Conservation (phyloP, 2,797 vertebrate genomes). For the Macroramphosus scolopax region DNA sequence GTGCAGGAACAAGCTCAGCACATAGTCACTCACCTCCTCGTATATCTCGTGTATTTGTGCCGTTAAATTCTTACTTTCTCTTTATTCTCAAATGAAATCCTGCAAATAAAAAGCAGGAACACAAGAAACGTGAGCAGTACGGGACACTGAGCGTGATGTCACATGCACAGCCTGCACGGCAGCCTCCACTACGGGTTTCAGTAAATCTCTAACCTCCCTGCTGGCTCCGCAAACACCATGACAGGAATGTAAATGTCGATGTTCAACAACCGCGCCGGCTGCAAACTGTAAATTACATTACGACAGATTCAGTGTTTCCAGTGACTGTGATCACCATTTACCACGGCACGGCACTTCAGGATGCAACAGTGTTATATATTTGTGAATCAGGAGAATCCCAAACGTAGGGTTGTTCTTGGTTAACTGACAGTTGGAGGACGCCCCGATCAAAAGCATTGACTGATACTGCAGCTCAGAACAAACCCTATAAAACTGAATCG, state of each 20-base stretch:
- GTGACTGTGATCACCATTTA: no score
- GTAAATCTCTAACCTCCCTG: constrained; percentile 28
- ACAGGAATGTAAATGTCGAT: constrained; percentile 1
- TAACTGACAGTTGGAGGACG: no score
- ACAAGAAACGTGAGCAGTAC: not conserved
- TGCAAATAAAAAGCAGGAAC: not conserved
- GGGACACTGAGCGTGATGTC: not conserved
- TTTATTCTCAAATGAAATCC: constrained; percentile 1
- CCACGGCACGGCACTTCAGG: no score
- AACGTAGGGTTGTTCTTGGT: no score
- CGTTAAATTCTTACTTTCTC: not conserved
- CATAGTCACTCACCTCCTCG: constrained; percentile 30
- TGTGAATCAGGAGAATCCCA: no score
- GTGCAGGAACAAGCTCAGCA: constrained; percentile 10
- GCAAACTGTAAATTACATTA: constrained; percentile 7
- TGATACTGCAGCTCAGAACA: no score
- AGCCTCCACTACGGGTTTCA: constrained; percentile 11
- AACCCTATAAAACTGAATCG: no score
- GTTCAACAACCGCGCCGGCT: not conserved
- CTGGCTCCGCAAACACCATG: constrained; percentile 22
- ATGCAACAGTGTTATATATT: no score
- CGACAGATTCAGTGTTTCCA: not conserved
- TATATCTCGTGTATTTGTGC: not conserved
- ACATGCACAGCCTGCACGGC: no score
- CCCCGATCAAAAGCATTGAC: no score